Conservation (phyloP, 2,888 invertebrate species). For the Flexamia atlantica region DNA sequence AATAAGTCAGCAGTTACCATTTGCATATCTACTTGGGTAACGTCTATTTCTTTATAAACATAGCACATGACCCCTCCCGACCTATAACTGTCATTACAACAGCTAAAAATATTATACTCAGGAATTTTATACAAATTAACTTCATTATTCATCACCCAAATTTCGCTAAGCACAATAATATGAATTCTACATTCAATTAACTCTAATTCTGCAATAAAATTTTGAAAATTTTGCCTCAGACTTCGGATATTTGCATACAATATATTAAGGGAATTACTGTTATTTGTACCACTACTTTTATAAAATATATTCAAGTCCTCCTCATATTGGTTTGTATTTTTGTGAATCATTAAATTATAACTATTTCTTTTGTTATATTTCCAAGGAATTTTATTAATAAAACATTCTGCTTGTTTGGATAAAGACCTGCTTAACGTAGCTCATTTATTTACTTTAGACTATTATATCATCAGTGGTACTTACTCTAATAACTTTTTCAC, state of each 20-base stretch:
- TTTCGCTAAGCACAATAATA: constrained; percentile 14
- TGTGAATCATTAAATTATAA: background rate
- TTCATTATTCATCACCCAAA: constrained; percentile 2
- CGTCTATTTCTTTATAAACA: background rate
- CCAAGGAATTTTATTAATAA: too few species aligned
- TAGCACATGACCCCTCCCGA: background rate
- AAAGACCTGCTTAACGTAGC: background rate
- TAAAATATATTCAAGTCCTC: background rate
- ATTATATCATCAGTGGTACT: background rate
- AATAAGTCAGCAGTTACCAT: background rate
- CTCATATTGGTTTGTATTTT: background rate
- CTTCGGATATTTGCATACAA: constrained; percentile 10
- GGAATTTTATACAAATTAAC: background rate
- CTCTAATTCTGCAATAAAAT: background rate
- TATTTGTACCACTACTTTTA: background rate
- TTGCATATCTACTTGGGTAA: background rate
- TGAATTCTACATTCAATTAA: background rate
- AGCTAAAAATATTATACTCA: background rate
- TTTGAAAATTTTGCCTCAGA: constrained; percentile 13
- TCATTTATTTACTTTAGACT: too few species aligned
- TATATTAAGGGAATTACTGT: background rate
- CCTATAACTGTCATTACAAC: constrained; percentile 19
- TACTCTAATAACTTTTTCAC: constrained; percentile 10
- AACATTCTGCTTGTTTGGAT: background rate
- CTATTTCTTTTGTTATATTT: too few species aligned